phyloP scores from a whole-genome alignment of 2,113 vertebrate species.

The Hoplias malabaricus region DNA sequence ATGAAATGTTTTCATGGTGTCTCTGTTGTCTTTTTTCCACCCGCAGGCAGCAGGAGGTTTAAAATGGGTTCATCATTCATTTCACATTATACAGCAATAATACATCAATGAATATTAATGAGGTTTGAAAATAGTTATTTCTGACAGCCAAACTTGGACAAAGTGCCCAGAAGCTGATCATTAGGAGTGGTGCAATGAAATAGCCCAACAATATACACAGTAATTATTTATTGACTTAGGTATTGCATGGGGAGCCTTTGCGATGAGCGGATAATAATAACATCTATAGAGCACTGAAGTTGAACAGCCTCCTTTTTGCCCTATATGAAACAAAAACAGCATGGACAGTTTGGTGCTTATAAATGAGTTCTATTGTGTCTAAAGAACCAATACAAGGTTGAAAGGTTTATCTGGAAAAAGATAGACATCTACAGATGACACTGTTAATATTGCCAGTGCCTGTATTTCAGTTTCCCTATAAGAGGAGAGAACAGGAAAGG shows the following conservation, averaged over 20 bases:
- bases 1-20: background rate
- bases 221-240: slow-evolving; percentile 52
- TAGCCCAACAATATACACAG: slow-evolving; percentile 37
- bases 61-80: slow-evolving; percentile 56
- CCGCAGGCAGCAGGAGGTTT: slow-evolving; percentile 45
- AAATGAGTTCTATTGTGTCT: background rate
- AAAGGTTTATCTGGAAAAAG: background rate
- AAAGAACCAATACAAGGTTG: background rate
- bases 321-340: background rate
- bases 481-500: background rate
- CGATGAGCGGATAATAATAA: background rate
- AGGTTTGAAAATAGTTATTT: slow-evolving; percentile 42
- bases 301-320: background rate
- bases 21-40: slow-evolving; percentile 3
- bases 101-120: slow-evolving; percentile 61
- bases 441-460: background rate
- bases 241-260: slow-evolving; percentile 51
- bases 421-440: background rate
- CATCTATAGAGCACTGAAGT: background rate
- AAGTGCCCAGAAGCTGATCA: slow-evolving; percentile 48
- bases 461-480: background rate
- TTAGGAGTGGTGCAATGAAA: slow-evolving; percentile 45
- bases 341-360: background rate
- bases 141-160: slow-evolving; percentile 49
- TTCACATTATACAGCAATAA: slow-evolving; percentile 49